Base-by-base conservation (phyloP, 1,140 invertebrate species). In the Drosophila auraria region DNA sequence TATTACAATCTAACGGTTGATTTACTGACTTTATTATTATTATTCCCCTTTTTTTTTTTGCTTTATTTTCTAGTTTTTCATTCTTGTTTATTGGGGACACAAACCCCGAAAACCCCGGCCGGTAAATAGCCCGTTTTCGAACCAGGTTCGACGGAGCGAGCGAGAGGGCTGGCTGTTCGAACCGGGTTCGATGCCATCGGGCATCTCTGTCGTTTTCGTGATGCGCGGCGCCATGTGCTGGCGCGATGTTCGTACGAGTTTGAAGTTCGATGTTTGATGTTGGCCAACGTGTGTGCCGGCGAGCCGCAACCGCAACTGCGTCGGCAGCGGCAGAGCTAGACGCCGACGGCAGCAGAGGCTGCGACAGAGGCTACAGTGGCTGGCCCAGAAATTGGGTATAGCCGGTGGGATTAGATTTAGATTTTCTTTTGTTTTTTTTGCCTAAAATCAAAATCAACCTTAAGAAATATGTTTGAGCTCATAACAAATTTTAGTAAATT, bases 41-140 rank as follows among this genome's bases (percentile, higher is more conserved):
- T 27, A 58, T 44, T 23, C 11, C 6, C 12, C 14, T 3, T 11
- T 60, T n/a, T 12, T 23, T 42, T 27, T 12, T 40, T 38, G 4
- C 6, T 36, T 15, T 51, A 20, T 38, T 15, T 20, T 15, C 5
- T 15, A 11, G 14, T 14, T 54, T 53, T 30, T 33, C 40, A 40
- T 47, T 69, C 23, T 69, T 23, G 60, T 71, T 64, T 83, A 83
- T 86, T 86, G 82, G 45, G 72, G 82, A 84, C 82, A 83, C 82
- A 76, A 77, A 84, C 82, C 79, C 71, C 69, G 49, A 57, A 57
- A 57, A 57, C 54, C 54, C 54, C 54, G 54, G 54, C 54, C 54
- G 54, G 54, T 40, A 40, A 57, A 57, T 57, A 40, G 54, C 49
- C 53, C 42, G 44, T 57, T 25, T 12, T 77, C 79, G 36, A 57